Evolutionary conservation across 1,140 invertebrate species (phyloP).

Genomic region (Limonius californicus): DNA sequence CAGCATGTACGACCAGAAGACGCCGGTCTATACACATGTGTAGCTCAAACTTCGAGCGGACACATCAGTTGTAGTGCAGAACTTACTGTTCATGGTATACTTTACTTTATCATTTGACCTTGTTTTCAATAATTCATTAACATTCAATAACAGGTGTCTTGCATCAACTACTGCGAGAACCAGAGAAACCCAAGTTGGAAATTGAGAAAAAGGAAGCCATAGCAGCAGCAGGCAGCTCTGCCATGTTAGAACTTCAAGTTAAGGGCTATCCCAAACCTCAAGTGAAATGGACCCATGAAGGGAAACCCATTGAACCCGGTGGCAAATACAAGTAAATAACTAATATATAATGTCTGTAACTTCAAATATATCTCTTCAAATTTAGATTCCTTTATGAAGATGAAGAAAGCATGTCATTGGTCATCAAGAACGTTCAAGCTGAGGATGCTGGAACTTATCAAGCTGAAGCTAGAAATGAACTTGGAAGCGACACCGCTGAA

Average conservation of each 20-base stretch:
- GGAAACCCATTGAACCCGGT: constrained; percentile 73
- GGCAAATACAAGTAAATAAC: constrained; percentile 66
- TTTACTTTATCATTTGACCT: neutral
- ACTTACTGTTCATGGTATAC: constrained; percentile 81
- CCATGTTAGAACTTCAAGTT: constrained; percentile 91
- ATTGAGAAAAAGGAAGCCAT: constrained; percentile 72
- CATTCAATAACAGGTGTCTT: constrained; percentile 75
- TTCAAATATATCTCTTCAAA: neutral
- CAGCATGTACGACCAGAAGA: constrained; percentile 91
- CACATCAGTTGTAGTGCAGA: constrained; percentile 93
- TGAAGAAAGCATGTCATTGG: constrained; percentile 82
- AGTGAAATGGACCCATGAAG: constrained; percentile 85
- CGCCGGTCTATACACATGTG: constrained; percentile 91
- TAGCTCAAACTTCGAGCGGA: constrained; percentile 86
- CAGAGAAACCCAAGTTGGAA: constrained; percentile 71
- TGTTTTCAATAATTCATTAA: neutral
- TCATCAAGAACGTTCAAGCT: constrained; percentile 82
- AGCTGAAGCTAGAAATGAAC: constrained; percentile 81
- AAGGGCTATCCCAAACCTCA: constrained; percentile 92
- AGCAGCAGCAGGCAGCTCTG: constrained; percentile 78
- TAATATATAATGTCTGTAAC: too few relatives aligned
- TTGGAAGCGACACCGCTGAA: constrained; percentile 75
- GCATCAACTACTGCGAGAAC: constrained; percentile 74
- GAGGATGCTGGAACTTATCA: constrained; percentile 84
- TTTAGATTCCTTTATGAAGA: constrained; percentile 82